Base-by-base conservation (phyloP, 2,113 vertebrate genomes). In the Salvelinus sp. region DNA sequence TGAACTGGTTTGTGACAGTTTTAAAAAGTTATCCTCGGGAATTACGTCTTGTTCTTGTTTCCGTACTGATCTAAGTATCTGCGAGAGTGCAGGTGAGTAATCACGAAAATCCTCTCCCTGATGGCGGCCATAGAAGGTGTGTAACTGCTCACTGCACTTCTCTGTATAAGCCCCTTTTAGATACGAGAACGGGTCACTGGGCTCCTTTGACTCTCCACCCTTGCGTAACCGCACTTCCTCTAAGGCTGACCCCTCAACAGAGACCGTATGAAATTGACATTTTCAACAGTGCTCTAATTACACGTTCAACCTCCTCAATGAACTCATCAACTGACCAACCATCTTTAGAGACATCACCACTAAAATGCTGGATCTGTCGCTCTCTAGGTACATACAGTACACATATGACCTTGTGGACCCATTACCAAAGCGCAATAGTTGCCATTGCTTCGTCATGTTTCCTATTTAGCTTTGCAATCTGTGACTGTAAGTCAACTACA, bases 51-150 rank as follows among this genome's bases (percentile, higher is more conserved):
- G 27, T 1, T 44, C 38, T 44, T 44, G 38, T 44, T 44, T 44
- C 38, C 2, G 38, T 44, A 10, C 38, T 44, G 38, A 69, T 3
- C 6, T 28, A 14, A 76, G 44, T 9, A 74, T 12, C 47, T 79
- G 64, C 0, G 69, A 78, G 18, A 78, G 22, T 0, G 69, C 69
- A 71, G 79, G 69, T 1, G 63, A 82, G 57, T 72, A 76, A 3
- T 66, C 68, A 23, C 9, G n/a, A 2, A 82, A 18, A 9, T 73
- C 70, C 16, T 79, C 77, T 1, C 66, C 77, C n/a, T 76, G 77
- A 12, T 64, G 22, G 20, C 28, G 44, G 2, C 25, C 44, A 69
- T 76, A 82, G 47, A 82, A 82, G 3, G 66, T 22, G 1, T 79
- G 80, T 6, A 3, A 20, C 50, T 6, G 30, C 30, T 6, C 30